Evolutionary conservation across 2,888 invertebrate genomes (phyloP).

Genomic region (Melanotus villosus): DNA sequence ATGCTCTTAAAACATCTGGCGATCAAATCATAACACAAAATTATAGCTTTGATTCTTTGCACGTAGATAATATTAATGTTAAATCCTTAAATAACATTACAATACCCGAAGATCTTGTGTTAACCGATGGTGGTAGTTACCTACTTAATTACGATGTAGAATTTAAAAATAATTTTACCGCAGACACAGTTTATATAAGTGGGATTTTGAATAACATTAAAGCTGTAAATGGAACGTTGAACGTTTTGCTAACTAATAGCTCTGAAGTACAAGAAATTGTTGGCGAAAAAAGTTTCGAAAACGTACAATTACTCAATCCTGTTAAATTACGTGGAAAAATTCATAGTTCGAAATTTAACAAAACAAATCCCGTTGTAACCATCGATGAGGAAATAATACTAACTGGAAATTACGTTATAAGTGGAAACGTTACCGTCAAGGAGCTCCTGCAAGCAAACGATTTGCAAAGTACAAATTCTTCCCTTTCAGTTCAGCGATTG

Average conservation of each 20-base stretch:
- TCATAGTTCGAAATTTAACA: slow-evolving; percentile 65
- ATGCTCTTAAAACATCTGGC: slow-evolving; percentile 69
- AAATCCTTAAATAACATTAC: slow-evolving; percentile 50
- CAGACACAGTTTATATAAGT: slow-evolving; percentile 65
- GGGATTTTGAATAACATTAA: slow-evolving; percentile 69
- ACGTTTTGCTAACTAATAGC: slow-evolving; percentile 67
- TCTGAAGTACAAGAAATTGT: slow-evolving; percentile 66
- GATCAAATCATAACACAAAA: slow-evolving; percentile 68
- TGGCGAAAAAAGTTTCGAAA: slow-evolving; percentile 67
- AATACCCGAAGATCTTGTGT: slow-evolving; percentile 63
- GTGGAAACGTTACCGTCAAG: slow-evolving; percentile 69
- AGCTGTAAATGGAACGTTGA: slow-evolving; percentile 66
- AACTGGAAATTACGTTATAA: slow-evolving; percentile 66
- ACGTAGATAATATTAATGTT: slow-evolving; percentile 31
- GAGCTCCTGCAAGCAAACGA: slow-evolving; percentile 63
- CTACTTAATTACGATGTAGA: slow-evolving; percentile 67
- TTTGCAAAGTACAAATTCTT: slow-evolving; percentile 55
- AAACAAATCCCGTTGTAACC: slow-evolving; percentile 68
- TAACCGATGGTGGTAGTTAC: slow-evolving; percentile 65
- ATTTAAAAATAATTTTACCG: slow-evolving; percentile 65
- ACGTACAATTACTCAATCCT: slow-evolving; percentile 67
- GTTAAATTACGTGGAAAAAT: slow-evolving; percentile 68
- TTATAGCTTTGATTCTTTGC: slow-evolving; percentile 56
- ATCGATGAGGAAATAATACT: slow-evolving; percentile 67
- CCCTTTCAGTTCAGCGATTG: slow-evolving; percentile 61